A percentile compares a stretch with the other conserved stretches of the same genome.
Evolutionary conservation across 2,797 vertebrate genomes (phyloP).

Genomic region (Tachyglossus aculeatus): DNA sequence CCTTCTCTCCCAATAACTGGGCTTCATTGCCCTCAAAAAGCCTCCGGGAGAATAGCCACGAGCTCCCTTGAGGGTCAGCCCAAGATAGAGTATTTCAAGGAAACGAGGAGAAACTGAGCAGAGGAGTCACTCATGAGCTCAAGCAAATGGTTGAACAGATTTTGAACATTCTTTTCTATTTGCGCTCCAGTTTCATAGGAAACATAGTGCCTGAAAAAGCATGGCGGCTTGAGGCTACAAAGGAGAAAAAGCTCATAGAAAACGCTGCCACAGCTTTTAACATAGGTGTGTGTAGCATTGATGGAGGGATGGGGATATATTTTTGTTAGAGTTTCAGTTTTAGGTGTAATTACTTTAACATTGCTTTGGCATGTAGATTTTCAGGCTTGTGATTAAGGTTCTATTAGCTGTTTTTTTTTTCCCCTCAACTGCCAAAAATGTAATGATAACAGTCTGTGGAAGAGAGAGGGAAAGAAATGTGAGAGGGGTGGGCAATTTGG

Average conservation of each 20-base stretch:
- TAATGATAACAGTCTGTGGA: neutral
- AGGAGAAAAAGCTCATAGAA: neutral
- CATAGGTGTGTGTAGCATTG: neutral
- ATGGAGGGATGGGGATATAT: neutral
- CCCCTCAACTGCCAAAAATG: neutral
- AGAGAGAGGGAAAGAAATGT: neutral
- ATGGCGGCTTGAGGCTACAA: neutral
- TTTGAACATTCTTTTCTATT: no score
- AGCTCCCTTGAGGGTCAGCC: neutral
- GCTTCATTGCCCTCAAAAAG: no score
- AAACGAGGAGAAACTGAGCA: neutral
- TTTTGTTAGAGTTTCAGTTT: neutral
- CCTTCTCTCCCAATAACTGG: no score
- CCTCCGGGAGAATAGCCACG: no score
- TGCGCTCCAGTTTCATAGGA: neutral
- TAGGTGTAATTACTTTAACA: neutral
- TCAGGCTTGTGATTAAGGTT: neutral
- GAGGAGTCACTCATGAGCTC: no score
- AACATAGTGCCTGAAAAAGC: neutral
- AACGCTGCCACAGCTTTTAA: neutral
- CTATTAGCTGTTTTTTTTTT: neutral
- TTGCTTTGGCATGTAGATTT: neutral
- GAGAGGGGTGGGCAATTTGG: neutral
- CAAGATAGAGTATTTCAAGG: neutral
- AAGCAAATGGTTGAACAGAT: no score